Percentiles rank a stretch among this genome's conserved stretches.
Evolutionary conservation across 2,888 invertebrate species (phyloP).

Genomic region (Callinectes sapidus): DNA sequence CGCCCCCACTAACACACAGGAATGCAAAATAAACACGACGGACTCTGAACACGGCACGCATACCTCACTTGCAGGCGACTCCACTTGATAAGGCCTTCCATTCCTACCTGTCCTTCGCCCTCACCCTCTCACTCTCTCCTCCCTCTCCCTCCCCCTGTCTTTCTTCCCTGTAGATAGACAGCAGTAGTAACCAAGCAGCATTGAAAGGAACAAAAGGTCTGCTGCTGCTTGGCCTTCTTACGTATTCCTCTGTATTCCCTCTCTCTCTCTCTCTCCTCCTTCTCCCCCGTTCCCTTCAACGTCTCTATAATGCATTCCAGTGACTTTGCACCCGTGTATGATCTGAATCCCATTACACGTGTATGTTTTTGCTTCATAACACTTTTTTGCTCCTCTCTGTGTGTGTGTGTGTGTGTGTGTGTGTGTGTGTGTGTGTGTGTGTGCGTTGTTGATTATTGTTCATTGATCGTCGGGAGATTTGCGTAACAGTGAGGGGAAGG

Average conservation of each 20-base stretch:
- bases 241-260: too few species aligned
- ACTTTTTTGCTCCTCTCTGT: neutral
- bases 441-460: constrained; percentile 12
- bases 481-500: neutral
- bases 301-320: neutral
- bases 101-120: neutral
- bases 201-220: too few species aligned
- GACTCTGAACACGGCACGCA: neutral
- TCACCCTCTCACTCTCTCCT: neutral
- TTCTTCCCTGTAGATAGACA: too few species aligned
- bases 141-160: too few species aligned
- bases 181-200: too few species aligned
- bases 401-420: constrained; percentile 14
- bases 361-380: neutral
- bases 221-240: too few species aligned
- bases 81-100: neutral
- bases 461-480: neutral
- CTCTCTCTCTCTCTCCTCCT: neutral
- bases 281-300: neutral
- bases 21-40: constrained; percentile 5
- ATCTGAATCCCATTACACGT: neutral
- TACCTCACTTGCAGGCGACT: neutral
- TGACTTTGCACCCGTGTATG: neutral
- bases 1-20: neutral
- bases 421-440: constrained; percentile 19